phyloP scores from a whole-genome alignment of 2,113 vertebrate species.

The Paratilapia polleni region DNA sequence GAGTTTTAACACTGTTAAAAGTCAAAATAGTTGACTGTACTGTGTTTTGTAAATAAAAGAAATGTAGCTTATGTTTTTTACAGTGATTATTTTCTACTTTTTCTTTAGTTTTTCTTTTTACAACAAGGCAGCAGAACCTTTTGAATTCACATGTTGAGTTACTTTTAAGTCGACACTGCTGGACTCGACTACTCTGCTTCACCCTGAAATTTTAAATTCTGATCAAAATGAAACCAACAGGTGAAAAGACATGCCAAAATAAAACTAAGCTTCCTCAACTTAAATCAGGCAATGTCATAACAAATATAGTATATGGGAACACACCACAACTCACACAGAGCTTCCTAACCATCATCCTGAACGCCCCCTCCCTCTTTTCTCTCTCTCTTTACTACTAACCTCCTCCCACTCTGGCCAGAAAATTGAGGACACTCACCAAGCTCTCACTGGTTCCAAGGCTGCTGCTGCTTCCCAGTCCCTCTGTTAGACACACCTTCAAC shows the following conservation, averaged over 20 bases:
- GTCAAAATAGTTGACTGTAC: neutral
- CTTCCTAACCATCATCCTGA: slow-evolving; percentile 49
- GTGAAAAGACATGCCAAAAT: neutral
- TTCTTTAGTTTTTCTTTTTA: neutral
- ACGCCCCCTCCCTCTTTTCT: slow-evolving; percentile 48
- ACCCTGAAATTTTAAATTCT: neutral
- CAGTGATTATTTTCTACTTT: neutral
- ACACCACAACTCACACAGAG: slow-evolving; percentile 30
- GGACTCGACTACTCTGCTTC: neutral
- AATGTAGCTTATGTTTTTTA: neutral
- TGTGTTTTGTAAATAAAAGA: neutral
- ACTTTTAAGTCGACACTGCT: neutral
- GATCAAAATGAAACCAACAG: slow-evolving; percentile 25
- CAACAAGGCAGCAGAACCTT: neutral
- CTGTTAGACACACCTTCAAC: slow-evolving; percentile 64
- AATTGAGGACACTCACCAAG: slow-evolving; percentile 75
- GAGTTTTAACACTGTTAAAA: slow-evolving; percentile 5
- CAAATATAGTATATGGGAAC: neutral
- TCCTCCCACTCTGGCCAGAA: slow-evolving; percentile 74
- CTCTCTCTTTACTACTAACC: slow-evolving; percentile 65
- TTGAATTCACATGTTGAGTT: neutral
- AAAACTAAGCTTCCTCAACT: neutral
- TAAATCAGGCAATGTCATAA: neutral
- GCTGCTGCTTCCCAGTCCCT: slow-evolving; percentile 52
- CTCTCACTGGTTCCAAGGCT: slow-evolving; percentile 58